Conservation (phyloP, 2,888 invertebrate genomes). For the Papilio protenor region DNA sequence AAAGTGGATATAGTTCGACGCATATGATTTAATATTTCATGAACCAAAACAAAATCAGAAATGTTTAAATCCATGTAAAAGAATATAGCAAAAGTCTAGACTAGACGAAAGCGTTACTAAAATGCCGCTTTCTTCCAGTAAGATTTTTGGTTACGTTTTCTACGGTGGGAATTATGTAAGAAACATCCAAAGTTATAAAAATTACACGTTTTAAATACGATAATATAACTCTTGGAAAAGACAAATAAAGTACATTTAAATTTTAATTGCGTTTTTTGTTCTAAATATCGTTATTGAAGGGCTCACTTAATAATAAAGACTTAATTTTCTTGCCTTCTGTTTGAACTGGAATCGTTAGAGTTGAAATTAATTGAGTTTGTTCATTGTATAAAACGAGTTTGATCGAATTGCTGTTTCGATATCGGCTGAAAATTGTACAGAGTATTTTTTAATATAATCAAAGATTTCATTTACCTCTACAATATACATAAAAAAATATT, state of each 20-base stretch:
- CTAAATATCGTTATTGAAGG: background rate
- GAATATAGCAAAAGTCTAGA: background rate
- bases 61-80: background rate
- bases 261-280: conserved; percentile 8
- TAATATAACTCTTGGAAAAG: background rate
- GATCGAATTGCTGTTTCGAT: conserved; percentile 19
- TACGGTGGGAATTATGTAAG: background rate
- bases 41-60: background rate
- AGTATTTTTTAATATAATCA: background rate
- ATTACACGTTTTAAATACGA: background rate
- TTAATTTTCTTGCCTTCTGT: conserved; percentile 30
- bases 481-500: background rate
- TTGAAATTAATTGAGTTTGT: conserved; percentile 31
- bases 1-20: background rate
- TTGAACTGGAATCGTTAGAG: conserved; percentile 18
- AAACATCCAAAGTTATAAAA: background rate
- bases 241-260: background rate
- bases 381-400: background rate
- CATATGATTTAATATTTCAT: background rate
- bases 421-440: conserved; percentile 9
- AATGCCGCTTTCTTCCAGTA: background rate
- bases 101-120: conserved; percentile 13
- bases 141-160: background rate
- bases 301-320: conserved; percentile 7
- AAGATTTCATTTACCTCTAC: background rate